Evolutionary conservation across 1,140 invertebrate genomes (phyloP).

Genomic region (Cecropterus lyciades): DNA sequence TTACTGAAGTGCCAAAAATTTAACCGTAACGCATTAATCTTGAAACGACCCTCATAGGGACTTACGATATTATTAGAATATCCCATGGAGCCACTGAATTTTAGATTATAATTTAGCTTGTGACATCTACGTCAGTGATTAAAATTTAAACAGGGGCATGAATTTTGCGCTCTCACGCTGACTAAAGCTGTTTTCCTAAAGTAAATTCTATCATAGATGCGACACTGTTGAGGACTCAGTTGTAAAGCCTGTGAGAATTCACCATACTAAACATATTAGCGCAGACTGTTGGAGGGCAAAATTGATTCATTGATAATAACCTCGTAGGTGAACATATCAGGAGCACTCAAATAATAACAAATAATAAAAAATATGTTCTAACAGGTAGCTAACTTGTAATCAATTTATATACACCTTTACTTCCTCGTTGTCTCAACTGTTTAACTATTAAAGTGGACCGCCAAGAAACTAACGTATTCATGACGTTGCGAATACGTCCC

Average conservation of each 20-base stretch:
- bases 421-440: constrained; percentile 59
- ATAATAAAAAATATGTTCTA: constrained; percentile 14
- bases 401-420: constrained; percentile 48
- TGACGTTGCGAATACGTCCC: constrained; percentile 66
- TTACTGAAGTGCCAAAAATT: constrained; percentile 21
- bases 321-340: too few relatives aligned
- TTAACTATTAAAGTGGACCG: constrained; percentile 75
- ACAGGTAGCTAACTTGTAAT: constrained; percentile 36
- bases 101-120: neutral
- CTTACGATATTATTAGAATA: constrained; percentile 8
- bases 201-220: too few relatives aligned
- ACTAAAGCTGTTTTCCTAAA: too few relatives aligned
- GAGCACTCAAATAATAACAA: neutral
- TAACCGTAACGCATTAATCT: constrained; percentile 25
- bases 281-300: too few relatives aligned
- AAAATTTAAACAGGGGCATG: too few relatives aligned
- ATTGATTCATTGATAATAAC: too few relatives aligned
- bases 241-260: too few relatives aligned
- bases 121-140: too few relatives aligned
- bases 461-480: constrained; percentile 74
- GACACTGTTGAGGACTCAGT: too few relatives aligned
- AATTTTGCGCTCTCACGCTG: too few relatives aligned
- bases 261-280: too few relatives aligned
- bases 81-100: neutral
- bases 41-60: neutral